A percentile compares a stretch with the other conserved stretches of the same genome.
These are phyloP conservation scores for Mus caroli DNA, from an alignment of 2,797 vertebrate species.

Conservation along the genomic window DNA sequence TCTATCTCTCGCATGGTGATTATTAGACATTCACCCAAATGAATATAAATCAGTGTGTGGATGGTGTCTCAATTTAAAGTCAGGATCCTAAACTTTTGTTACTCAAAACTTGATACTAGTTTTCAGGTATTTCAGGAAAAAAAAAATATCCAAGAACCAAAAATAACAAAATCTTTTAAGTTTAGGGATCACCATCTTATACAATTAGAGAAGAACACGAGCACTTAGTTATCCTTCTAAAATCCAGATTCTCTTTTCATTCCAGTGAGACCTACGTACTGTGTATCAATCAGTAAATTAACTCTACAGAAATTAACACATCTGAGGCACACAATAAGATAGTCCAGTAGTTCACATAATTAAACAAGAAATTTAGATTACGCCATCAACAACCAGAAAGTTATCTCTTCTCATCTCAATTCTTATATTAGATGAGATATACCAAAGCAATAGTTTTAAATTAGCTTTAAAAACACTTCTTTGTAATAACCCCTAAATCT, in stretches of 20 bases:
- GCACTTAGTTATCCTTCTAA: conserved; percentile 27
- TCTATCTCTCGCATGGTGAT: not conserved
- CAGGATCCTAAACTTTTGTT: conserved; percentile 14
- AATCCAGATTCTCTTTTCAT: conserved; percentile 48
- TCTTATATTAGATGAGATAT: conserved; percentile 23
- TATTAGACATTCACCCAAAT: not conserved
- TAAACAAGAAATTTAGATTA: conserved; percentile 53
- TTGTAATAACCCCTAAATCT: not conserved
- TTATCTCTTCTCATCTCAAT: conserved; percentile 3
- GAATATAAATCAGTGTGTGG: not conserved
- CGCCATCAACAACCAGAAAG: not conserved
- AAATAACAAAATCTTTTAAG: conserved; percentile 28
- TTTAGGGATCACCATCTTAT: conserved; percentile 47
- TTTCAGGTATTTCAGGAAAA: conserved; percentile 20
- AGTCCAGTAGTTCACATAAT: conserved; percentile 22
- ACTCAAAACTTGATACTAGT: conserved; percentile 2
- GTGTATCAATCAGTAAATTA: not conserved
- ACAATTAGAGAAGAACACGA: conserved; percentile 9
- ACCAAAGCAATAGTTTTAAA: conserved; percentile 30
- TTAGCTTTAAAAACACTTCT: not conserved
- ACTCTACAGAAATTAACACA: conserved; percentile 22
- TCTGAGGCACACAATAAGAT: conserved; percentile 10
- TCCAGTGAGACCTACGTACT: not conserved
- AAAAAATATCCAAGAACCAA: not conserved
- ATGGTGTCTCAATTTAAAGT: conserved; percentile 26